Percentiles rank a stretch among this genome's conserved stretches.
Evolutionary conservation across 37 sponge, comb jelly and placozoan species (phyloP).

Genomic region (Mnemiopsis leidyi): DNA sequence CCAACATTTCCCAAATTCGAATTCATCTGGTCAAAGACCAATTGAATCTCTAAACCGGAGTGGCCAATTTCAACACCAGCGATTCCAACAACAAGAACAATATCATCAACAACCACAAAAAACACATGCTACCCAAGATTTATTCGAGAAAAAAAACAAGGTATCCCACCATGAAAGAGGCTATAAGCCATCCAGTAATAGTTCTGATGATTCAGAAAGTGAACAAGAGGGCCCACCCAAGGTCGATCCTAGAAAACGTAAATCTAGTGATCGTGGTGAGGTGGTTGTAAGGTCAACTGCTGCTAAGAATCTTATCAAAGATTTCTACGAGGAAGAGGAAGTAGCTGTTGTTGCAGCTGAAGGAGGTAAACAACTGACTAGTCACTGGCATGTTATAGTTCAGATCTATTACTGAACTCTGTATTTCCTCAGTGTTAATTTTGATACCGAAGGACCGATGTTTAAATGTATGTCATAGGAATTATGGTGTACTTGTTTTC

Average conservation of each 20-base stretch:
- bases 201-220: background rate
- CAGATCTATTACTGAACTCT: no score
- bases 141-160: background rate
- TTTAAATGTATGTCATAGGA: no score
- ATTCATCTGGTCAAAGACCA: background rate
- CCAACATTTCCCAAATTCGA: background rate
- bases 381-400: no score
- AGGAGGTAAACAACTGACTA: background rate
- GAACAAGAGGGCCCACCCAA: background rate
- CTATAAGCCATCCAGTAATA: no score
- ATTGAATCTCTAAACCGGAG: background rate
- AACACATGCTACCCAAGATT: background rate
- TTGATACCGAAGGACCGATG: no score
- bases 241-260: background rate
- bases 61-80: background rate
- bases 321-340: constrained; percentile 32
- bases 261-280: background rate
- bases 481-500: no score
- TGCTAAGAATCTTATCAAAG: constrained; percentile 16
- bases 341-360: constrained; percentile 10
- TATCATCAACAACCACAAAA: background rate
- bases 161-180: background rate
- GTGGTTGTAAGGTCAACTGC: background rate
- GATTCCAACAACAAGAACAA: background rate
- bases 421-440: no score